Base-by-base conservation (phyloP, 2,797 vertebrate genomes). In the Arrhamphus sclerolepis region DNA sequence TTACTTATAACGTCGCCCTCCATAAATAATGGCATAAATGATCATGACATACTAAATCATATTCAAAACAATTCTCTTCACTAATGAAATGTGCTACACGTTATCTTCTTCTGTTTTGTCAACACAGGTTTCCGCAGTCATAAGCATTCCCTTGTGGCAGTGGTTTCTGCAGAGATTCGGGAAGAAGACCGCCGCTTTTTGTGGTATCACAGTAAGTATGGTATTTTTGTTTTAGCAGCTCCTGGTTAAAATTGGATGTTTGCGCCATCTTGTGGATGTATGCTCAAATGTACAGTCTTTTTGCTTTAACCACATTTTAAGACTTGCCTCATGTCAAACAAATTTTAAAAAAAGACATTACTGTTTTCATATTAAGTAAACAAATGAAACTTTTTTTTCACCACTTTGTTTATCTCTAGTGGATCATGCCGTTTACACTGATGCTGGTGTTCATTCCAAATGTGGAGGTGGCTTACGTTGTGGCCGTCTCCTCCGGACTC, bases 141-240 rank as follows among this genome's bases (percentile, higher is more conserved):
- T 96, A 70, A 97, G 96, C 58, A 92, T 98, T 69, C 98, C 98
- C 0, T 80, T 98, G 58, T 99, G 98, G 98, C 96, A 98, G 65
- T 95, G 96, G 94, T 94, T 96, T 61, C 92, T 98, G 57, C 91
- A 95, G 81, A 89, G 86, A 78, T 96, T 97, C 77, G 98, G 98
- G 31, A 99, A 99, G 93, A 98, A 93, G 89, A 93, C 89, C 0
- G 94, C 96, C 1, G 95, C 96, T 1, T 94, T 92, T 54, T 94
- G 93, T 14, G 97, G 98, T 53, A 97, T 98, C 88, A 94, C 91
- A 7, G 98, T 98, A 90, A 94, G 94, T 84, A 7, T 0, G 20
- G 7, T 16, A 48, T 9, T 75, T 75, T 76, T 29, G 24, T 69
- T 59, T 68, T 66, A 22, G 58, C 18, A 17, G 52, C 17, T 14